These are phyloP conservation scores for Mycetomoellerius zeteki DNA, from an alignment of 1,140 invertebrate genomes.

Conservation along the genomic window DNA sequence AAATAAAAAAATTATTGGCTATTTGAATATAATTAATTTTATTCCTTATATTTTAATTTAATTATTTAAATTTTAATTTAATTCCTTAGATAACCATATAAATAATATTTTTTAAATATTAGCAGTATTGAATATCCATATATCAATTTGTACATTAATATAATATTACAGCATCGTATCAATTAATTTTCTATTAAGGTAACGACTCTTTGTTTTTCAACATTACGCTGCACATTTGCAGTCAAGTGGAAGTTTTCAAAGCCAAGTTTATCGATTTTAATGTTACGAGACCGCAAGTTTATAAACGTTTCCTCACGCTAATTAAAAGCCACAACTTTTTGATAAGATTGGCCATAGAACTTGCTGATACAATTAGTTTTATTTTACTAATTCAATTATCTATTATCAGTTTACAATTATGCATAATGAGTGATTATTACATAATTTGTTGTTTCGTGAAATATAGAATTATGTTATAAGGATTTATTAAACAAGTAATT, in stretches of 20 bases:
- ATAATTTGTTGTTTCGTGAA: neutral
- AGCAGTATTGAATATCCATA: neutral
- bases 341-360: neutral
- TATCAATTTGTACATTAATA: neutral
- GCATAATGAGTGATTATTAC: constrained; percentile 47
- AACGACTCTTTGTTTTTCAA: constrained; percentile 59
- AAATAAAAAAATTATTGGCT: neutral
- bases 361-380: constrained; percentile 42
- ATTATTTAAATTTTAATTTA: too few species aligned
- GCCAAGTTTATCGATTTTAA: neutral
- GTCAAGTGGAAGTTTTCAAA: constrained; percentile 62
- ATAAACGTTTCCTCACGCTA: neutral
- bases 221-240: constrained; percentile 62
- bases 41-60: neutral
- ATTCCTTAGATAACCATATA: neutral
- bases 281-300: neutral
- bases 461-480: too few species aligned
- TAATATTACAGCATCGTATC: neutral
- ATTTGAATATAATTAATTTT: neutral
- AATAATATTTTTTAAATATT: neutral
- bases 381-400: constrained; percentile 49
- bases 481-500: neutral
- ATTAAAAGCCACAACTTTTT: constrained; percentile 45
- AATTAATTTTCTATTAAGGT: constrained; percentile 49
- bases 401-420: constrained; percentile 51